These are phyloP conservation scores for Ooceraea biroi DNA, from an alignment of 1,140 invertebrate species.

Conservation along the genomic window DNA sequence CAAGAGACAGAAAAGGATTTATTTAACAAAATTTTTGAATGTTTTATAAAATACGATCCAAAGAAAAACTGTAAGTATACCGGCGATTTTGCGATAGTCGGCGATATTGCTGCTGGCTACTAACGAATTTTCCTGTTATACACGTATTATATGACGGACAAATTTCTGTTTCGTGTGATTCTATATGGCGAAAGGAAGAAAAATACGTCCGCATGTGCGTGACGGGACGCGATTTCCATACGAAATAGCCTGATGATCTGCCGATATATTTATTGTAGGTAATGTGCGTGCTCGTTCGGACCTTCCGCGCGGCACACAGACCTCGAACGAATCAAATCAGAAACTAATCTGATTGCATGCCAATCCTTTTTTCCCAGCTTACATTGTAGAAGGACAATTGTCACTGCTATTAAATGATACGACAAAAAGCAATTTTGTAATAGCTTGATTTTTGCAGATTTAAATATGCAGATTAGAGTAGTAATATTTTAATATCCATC, in stretches of 20 bases:
- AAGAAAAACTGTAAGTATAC: no score
- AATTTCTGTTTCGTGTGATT: neutral
- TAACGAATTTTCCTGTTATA: neutral
- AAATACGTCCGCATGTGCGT: conserved; percentile 54
- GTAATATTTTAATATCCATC: no score
- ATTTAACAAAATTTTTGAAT: no score
- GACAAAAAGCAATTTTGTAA: neutral
- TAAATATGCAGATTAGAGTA: no score
- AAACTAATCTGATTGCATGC: conserved; percentile 65
- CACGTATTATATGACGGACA: neutral
- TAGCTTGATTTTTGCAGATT: neutral
- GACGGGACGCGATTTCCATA: conserved; percentile 32
- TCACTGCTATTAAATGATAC: neutral
- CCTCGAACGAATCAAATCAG: conserved; percentile 61
- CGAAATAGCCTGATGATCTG: conserved; percentile 49
- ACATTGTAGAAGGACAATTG: conserved; percentile 27
- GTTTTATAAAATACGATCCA: no score
- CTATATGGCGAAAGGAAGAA: conserved; percentile 19
- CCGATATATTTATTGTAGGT: conserved; percentile 54
- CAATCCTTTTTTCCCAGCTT: conserved; percentile 52
- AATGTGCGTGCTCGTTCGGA: conserved; percentile 37
- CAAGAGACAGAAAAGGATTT: no score
- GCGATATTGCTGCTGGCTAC: neutral
- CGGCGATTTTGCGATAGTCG: neutral
- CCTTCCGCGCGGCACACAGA: conserved; percentile 10